Conservation (phyloP, 2,113 vertebrate genomes). For the Progne subis region DNA sequence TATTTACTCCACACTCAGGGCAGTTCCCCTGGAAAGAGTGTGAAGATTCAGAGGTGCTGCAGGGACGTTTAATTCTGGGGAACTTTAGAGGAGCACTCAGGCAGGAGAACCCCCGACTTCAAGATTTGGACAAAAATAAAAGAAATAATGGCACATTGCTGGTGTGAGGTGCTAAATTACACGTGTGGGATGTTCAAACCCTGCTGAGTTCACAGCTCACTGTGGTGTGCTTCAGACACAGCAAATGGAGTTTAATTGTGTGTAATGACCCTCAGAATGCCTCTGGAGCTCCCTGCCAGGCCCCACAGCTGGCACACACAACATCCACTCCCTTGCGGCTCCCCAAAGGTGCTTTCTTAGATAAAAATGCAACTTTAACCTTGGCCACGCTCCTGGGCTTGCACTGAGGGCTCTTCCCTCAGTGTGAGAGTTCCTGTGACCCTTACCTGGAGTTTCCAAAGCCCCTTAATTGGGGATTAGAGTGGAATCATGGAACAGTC, state of each 20-base stretch:
- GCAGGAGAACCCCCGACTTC: background rate
- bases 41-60: background rate
- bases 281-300: background rate
- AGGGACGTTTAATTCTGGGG: background rate
- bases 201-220: background rate
- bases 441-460: background rate
- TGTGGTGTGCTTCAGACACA: background rate
- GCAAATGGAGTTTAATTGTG: background rate
- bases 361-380: background rate
- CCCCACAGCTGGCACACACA: background rate
- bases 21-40: background rate
- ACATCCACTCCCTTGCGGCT: background rate
- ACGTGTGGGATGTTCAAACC: background rate
- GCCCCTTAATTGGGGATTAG: background rate
- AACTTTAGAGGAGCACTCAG: background rate
- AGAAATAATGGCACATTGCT: background rate
- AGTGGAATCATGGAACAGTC: background rate
- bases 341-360: background rate
- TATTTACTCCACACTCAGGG: background rate
- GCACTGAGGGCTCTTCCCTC: background rate
- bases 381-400: background rate
- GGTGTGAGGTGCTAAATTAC: background rate
- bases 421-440: background rate
- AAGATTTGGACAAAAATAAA: background rate
- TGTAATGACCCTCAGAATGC: background rate